Conservation (phyloP, 2,113 vertebrate species). For the Apeltes quadracus region DNA sequence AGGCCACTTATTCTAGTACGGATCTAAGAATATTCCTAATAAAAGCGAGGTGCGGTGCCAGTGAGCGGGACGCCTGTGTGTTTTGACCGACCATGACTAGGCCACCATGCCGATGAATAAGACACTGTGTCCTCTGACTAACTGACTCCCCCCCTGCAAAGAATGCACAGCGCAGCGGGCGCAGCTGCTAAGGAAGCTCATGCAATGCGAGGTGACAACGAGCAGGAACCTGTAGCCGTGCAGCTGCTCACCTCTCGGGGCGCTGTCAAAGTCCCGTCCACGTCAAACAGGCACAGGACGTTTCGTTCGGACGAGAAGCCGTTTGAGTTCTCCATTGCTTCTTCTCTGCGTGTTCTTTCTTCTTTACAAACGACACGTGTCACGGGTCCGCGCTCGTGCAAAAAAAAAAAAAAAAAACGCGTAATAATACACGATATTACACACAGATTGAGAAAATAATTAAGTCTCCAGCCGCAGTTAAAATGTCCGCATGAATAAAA, state of each 20-base stretch:
- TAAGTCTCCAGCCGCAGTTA: neutral
- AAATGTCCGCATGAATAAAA: neutral
- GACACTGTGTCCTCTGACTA: slow-evolving; percentile 4
- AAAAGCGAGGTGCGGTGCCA: neutral
- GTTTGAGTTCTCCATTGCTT: slow-evolving; percentile 65
- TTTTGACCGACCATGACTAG: neutral
- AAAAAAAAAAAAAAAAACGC: neutral
- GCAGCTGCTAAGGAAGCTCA: neutral
- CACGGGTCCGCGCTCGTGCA: neutral
- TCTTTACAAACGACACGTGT: neutral
- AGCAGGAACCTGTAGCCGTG: neutral
- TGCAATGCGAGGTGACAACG: neutral
- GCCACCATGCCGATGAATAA: neutral
- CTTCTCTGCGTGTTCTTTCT: neutral
- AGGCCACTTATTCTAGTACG: neutral
- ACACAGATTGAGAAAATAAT: neutral
- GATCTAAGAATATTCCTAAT: neutral
- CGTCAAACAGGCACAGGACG: slow-evolving; percentile 93
- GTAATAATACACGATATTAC: neutral
- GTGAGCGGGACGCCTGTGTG: neutral
- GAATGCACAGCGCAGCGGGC: neutral
- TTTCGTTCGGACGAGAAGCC: slow-evolving; percentile 56
- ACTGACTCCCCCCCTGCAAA: too few relatives aligned
- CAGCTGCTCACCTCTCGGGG: slow-evolving; percentile 88
- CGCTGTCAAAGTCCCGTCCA: slow-evolving; percentile 93